These are phyloP conservation scores for Acanthoscelides obtectus DNA, from an alignment of 2,888 invertebrate genomes.

Conservation along the genomic window DNA sequence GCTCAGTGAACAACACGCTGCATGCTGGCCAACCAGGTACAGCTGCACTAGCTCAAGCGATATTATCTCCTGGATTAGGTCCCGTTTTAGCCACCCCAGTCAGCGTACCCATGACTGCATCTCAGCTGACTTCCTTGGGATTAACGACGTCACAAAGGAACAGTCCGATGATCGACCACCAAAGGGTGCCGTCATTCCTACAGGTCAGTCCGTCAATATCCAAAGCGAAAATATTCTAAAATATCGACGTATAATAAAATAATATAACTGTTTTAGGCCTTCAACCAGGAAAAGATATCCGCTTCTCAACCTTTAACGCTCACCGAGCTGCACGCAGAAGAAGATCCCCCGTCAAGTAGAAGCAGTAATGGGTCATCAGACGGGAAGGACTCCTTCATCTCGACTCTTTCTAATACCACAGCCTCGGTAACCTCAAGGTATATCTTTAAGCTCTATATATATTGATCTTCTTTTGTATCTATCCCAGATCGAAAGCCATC, in stretches of 20 bases:
- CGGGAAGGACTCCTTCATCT: conserved; percentile 40
- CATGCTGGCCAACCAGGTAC: conserved; percentile 69
- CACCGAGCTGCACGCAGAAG: conserved; percentile 33
- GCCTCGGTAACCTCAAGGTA: conserved; percentile 34
- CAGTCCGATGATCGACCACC: conserved; percentile 44
- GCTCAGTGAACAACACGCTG: conserved; percentile 67
- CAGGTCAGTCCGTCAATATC: conserved; percentile 25
- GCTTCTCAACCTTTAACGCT: conserved; percentile 25
- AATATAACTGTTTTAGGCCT: conserved; percentile 23
- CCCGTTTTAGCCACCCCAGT: conserved; percentile 49
- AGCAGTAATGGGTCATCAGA: conserved; percentile 42
- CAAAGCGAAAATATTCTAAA: not conserved
- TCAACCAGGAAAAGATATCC: conserved; percentile 26
- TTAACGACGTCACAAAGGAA: conserved; percentile 49
- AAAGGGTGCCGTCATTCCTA: conserved; percentile 30
- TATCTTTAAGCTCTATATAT: no score
- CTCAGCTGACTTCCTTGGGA: conserved; percentile 55
- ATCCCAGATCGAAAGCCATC: no score
- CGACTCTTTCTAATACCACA: conserved; percentile 41
- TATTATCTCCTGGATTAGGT: conserved; percentile 59
- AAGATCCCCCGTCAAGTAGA: conserved; percentile 29
- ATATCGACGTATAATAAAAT: not conserved
- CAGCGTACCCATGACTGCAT: conserved; percentile 55
- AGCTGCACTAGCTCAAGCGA: conserved; percentile 74
- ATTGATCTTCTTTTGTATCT: no score